Base-by-base conservation (phyloP, 2,113 vertebrate species). In the Anarhynchus alexandrinus region DNA sequence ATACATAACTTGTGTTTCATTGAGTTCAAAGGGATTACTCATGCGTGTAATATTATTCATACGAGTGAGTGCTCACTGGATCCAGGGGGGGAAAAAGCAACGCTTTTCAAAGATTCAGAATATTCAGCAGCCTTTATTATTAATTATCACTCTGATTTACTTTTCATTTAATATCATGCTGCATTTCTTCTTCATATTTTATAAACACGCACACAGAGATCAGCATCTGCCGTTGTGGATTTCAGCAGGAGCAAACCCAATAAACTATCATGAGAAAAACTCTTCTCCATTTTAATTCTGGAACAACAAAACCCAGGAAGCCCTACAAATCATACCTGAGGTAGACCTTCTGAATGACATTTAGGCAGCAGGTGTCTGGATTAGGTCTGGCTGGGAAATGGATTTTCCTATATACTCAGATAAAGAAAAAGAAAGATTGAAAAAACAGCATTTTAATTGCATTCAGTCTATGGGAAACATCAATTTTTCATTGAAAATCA, bases 21-120 rank as follows among this genome's bases (percentile, higher is more conserved):
- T 93, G 94, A 91, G 81, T 95, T 96, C 86, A 94, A 95, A 97
- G 80, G 40, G 70, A 69, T 93, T 96, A 96, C 93, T 97, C 95
- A 94, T 85, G 84, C 86, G 69, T 84, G 81, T 87, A 89, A 95
- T 94, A 61, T 85, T 96, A 93, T 91, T 97, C 91, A 94, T 91
- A 94, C 32, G 70, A 96, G 20, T 94, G 96, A 97, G 88, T 91
- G 92, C 86, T 97, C 47, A 67, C 80, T 86, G 65, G 92, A 94
- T 92, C 72, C 36, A 40, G 47, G 61, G 79, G 76, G 43, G 90
- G 1, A 12, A 21, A 69, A 91, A 82, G 18, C 65, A 94, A 66
- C 15, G 36, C 36, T 79, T 94, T 96, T 93, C 86, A 94, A 94
- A 95, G 86, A 92, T 87, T 84, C 61, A 91, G 81, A 91, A 87